Evolutionary conservation across 2,888 invertebrate species (phyloP).

Genomic region (Papilio gigon): DNA sequence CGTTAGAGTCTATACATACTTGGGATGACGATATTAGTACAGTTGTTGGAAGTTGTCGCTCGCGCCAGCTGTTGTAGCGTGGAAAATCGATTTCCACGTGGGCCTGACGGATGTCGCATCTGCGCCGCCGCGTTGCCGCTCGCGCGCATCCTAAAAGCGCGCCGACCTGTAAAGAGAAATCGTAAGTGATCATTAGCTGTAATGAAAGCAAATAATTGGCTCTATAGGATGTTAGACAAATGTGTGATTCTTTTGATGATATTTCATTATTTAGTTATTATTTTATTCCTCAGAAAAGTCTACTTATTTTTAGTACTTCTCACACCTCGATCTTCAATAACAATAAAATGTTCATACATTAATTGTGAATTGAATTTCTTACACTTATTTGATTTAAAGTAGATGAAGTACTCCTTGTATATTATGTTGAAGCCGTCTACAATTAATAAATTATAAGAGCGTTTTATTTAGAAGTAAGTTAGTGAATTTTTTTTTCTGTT

Average conservation of each 20-base stretch:
- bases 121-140: slow-evolving; percentile 71
- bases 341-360: no score
- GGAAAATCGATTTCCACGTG: slow-evolving; percentile 82
- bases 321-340: no score
- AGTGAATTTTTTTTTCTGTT: no score
- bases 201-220: slow-evolving; percentile 40
- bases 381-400: neutral
- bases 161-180: slow-evolving; percentile 60
- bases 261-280: neutral
- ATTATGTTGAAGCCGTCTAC: neutral
- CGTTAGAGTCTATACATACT: slow-evolving; percentile 47
- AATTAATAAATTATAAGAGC: neutral
- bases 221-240: slow-evolving; percentile 45
- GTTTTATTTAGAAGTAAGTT: no score
- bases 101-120: slow-evolving; percentile 80
- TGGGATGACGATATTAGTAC: slow-evolving; percentile 45
- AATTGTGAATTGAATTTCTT: no score
- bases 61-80: slow-evolving; percentile 80
- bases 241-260: slow-evolving; percentile 35
- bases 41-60: slow-evolving; percentile 69
- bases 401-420: neutral
- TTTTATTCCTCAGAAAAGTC: neutral
- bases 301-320: neutral
- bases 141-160: slow-evolving; percentile 71
- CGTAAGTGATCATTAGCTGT: slow-evolving; percentile 46